Evolutionary conservation across 1,140 invertebrate genomes (phyloP).

Genomic region (Zophobas atratus): DNA sequence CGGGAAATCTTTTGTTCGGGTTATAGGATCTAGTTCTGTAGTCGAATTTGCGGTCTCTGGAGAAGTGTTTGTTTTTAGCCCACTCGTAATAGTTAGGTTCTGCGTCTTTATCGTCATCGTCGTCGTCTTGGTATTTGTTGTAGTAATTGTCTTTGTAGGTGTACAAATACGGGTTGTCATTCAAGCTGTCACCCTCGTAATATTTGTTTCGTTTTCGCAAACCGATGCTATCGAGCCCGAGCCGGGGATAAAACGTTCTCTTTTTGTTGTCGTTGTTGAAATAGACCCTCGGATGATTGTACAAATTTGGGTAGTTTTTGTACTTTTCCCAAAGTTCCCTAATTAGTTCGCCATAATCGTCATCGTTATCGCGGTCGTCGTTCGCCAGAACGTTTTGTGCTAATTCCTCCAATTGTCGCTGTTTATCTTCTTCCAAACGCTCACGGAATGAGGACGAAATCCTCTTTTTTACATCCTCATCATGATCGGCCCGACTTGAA

Average conservation of each 20-base stretch:
- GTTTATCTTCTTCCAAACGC: slow-evolving; percentile 63
- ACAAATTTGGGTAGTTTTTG: slow-evolving; percentile 64
- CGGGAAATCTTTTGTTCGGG: slow-evolving; percentile 73
- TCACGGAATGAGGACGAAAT: slow-evolving; percentile 72
- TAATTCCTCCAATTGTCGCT: slow-evolving; percentile 72
- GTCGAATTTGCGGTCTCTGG: slow-evolving; percentile 47
- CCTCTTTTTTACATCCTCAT: slow-evolving; percentile 56
- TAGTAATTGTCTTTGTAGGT: slow-evolving; percentile 52
- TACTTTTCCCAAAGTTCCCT: slow-evolving; percentile 76
- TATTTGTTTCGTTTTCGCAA: slow-evolving; percentile 59
- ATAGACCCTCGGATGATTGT: slow-evolving; percentile 42
- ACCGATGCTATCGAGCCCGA: slow-evolving; percentile 62
- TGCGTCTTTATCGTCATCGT: slow-evolving; percentile 36
- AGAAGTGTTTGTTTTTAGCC: slow-evolving; percentile 38
- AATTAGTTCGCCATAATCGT: slow-evolving; percentile 72
- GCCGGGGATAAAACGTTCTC: slow-evolving; percentile 57
- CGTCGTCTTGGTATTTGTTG: slow-evolving; percentile 47
- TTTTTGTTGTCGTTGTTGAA: slow-evolving; percentile 45
- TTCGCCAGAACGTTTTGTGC: slow-evolving; percentile 73
- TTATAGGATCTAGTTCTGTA: slow-evolving; percentile 38
- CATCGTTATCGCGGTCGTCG: slow-evolving; percentile 68
- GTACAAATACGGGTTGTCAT: slow-evolving; percentile 46
- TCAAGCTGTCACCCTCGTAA: slow-evolving; percentile 37
- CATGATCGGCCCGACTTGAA: slow-evolving; percentile 49
- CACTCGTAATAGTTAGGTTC: slow-evolving; percentile 27